phyloP scores from a whole-genome alignment of 2,888 invertebrate species.

The Hydriomena furcata region DNA sequence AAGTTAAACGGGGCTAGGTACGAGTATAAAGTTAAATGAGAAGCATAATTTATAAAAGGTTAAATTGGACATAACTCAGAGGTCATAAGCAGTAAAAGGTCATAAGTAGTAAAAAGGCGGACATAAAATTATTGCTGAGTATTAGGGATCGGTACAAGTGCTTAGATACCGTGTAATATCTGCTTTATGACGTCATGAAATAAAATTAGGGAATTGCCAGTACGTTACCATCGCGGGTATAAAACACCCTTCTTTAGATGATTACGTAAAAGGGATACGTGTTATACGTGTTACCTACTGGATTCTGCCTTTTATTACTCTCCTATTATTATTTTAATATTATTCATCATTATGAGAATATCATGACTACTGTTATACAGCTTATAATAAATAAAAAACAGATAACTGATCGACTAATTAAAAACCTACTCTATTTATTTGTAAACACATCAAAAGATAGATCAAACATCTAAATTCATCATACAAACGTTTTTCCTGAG shows the following conservation, averaged over 20 bases:
- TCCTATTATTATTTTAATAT: neutral
- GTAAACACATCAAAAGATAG: too few species aligned
- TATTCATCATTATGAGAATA: neutral
- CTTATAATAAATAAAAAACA: too few species aligned
- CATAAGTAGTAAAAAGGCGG: slow-evolving; percentile 34
- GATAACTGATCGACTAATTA: too few species aligned
- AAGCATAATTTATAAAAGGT: slow-evolving; percentile 26
- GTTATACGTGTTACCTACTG: neutral
- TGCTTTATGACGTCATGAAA: slow-evolving; percentile 36
- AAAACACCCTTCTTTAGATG: slow-evolving; percentile 17
- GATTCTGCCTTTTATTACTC: neutral
- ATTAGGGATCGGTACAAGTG: slow-evolving; percentile 35
- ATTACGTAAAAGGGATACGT: slow-evolving; percentile 4
- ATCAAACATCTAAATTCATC: too few species aligned
- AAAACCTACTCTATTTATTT: too few species aligned
- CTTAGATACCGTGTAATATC: slow-evolving; percentile 36
- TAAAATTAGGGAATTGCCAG: slow-evolving; percentile 34
- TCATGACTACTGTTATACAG: too few species aligned
- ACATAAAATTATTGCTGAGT: slow-evolving; percentile 38
- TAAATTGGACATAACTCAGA: slow-evolving; percentile 27
- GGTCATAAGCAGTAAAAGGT: slow-evolving; percentile 33
- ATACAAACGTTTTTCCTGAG: too few species aligned
- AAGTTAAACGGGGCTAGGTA: neutral
- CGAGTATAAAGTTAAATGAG: slow-evolving; percentile 30
- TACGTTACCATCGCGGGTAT: slow-evolving; percentile 18